Evolutionary conservation across 2,113 vertebrate genomes (phyloP).

Genomic region (Notarius lentiginosus): DNA sequence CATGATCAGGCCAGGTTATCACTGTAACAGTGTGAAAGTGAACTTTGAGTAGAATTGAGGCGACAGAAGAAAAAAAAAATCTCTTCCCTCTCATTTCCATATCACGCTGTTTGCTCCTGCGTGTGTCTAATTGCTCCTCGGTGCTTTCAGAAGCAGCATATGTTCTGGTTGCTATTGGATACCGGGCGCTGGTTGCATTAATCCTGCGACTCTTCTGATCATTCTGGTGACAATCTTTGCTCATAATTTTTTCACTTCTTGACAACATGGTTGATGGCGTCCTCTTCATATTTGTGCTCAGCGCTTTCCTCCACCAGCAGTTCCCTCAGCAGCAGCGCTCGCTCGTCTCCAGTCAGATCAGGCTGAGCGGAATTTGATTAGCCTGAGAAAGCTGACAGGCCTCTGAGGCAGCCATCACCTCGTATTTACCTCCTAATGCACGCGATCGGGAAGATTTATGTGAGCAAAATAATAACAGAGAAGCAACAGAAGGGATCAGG

Average conservation of each 20-base stretch:
- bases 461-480: constrained; percentile 52
- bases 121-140: constrained; percentile 17
- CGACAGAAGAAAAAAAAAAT: neutral
- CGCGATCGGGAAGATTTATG: constrained; percentile 73
- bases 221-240: neutral
- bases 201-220: neutral
- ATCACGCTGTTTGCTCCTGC: constrained; percentile 11
- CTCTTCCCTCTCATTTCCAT: neutral
- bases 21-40: neutral
- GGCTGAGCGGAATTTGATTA: constrained; percentile 63
- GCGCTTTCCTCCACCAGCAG: neutral
- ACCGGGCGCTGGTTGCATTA: neutral
- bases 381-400: constrained; percentile 66
- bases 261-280: neutral
- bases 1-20: neutral
- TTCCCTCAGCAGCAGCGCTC: constrained; percentile 27
- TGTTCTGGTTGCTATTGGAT: constrained; percentile 30
- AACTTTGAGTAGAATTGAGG: neutral
- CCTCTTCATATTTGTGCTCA: neutral
- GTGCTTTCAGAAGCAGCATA: neutral
- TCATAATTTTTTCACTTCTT: neutral
- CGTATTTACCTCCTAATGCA: constrained; percentile 69
- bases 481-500: neutral
- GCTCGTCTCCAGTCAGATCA: constrained; percentile 56
- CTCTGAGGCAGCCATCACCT: constrained; percentile 72